Percentiles rank a stretch among this genome's conserved stretches.
Conservation (phyloP, 2,113 vertebrate genomes). For the Eurypyga helias region DNA sequence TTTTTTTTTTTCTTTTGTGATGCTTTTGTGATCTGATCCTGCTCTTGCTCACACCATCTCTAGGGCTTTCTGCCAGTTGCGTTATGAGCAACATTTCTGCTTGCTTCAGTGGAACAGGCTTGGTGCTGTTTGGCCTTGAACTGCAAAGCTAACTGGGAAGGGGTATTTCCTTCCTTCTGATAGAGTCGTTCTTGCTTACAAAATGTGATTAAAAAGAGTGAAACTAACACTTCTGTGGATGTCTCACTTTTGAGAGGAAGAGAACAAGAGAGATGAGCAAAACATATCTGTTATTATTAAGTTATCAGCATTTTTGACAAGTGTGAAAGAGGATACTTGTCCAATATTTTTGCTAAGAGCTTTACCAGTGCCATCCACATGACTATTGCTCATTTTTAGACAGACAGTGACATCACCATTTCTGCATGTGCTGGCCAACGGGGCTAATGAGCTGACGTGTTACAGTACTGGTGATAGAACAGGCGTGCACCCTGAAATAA, state of each 20-base stretch:
- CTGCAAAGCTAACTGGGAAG: background rate
- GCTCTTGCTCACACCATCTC: background rate
- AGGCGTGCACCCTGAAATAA: background rate
- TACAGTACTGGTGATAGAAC: background rate
- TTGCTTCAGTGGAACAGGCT: background rate
- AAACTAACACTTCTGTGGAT: background rate
- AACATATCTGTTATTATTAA: background rate
- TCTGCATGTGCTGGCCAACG: background rate
- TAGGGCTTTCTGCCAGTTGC: background rate
- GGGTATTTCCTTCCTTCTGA: slow-evolving; percentile 14
- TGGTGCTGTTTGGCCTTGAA: background rate
- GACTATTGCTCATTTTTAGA: background rate
- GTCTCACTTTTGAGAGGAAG: background rate
- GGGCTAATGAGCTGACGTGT: background rate
- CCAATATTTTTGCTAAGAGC: background rate
- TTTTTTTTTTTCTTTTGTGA: background rate
- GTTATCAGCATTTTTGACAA: background rate
- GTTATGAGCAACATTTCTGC: background rate
- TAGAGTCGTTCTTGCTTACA: background rate
- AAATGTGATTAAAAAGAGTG: background rate
- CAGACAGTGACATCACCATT: background rate
- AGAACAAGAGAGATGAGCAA: background rate
- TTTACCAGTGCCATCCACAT: background rate
- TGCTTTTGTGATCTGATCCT: background rate
- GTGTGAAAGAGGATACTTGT: background rate